These are phyloP conservation scores for Strigops habroptila DNA, from an alignment of 2,113 vertebrate species.

Conservation along the genomic window DNA sequence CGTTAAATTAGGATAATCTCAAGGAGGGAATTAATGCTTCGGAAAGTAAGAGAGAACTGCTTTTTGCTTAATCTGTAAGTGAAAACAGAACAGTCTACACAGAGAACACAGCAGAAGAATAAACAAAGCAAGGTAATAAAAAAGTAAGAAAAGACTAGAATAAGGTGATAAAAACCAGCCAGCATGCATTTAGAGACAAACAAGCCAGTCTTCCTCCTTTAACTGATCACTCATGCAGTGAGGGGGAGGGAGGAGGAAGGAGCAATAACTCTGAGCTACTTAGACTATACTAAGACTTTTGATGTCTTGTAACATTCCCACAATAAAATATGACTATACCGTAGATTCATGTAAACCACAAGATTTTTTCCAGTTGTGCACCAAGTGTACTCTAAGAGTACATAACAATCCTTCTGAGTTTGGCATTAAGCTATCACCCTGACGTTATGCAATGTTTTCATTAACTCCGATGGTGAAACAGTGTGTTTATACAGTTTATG, in stretches of 20 bases:
- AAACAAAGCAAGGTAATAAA: slow-evolving; percentile 29
- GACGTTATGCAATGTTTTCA: slow-evolving; percentile 65
- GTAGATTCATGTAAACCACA: slow-evolving; percentile 37
- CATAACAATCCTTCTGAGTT: neutral
- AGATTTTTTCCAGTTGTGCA: slow-evolving; percentile 51
- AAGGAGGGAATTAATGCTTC: slow-evolving; percentile 5
- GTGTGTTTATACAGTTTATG: slow-evolving; percentile 53
- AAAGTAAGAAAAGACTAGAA: neutral
- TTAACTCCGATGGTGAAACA: slow-evolving; percentile 56
- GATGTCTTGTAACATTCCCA: slow-evolving; percentile 39
- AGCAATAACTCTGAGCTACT: slow-evolving; percentile 9
- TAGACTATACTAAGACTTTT: slow-evolving; percentile 13
- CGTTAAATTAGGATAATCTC: slow-evolving; percentile 1
- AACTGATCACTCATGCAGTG: slow-evolving; percentile 12
- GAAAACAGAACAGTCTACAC: neutral
- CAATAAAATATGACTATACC: slow-evolving; percentile 3
- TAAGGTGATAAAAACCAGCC: slow-evolving; percentile 6
- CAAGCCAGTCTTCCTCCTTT: slow-evolving; percentile 5
- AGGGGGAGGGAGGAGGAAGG: neutral
- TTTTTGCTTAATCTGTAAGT: neutral
- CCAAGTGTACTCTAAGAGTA: slow-evolving; percentile 24
- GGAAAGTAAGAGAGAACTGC: neutral
- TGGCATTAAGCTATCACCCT: slow-evolving; percentile 45
- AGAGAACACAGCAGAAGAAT: neutral
- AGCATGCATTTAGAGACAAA: neutral